Evolutionary conservation across 2,888 invertebrate species (phyloP).

Genomic region (Disparrhopalites patrizii): DNA sequence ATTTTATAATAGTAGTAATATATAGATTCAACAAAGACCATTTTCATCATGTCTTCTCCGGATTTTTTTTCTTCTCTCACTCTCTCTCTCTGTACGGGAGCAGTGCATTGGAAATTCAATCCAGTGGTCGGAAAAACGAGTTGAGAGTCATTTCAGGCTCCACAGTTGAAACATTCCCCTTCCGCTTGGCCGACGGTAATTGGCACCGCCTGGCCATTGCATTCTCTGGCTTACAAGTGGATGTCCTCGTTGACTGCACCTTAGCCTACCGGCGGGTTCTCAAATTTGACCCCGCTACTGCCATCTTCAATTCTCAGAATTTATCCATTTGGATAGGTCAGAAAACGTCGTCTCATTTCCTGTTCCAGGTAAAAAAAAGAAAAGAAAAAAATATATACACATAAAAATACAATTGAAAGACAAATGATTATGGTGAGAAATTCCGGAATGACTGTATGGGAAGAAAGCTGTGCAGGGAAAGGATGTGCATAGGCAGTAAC

Average conservation of each 20-base stretch:
- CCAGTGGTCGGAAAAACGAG: slow-evolving; percentile 81
- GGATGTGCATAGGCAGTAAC: no score
- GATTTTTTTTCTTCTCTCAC: no score
- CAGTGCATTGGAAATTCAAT: slow-evolving; percentile 87
- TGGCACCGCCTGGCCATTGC: slow-evolving; percentile 83
- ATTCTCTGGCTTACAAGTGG: slow-evolving; percentile 72
- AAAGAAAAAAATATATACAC: no score
- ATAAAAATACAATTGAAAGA: background rate
- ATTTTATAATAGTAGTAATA: no score
- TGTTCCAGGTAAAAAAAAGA: slow-evolving; percentile 84
- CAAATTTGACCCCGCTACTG: slow-evolving; percentile 47
- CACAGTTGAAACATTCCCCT: slow-evolving; percentile 76
- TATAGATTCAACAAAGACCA: background rate
- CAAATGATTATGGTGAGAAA: no score
- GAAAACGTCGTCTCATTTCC: slow-evolving; percentile 75
- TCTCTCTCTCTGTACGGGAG: slow-evolving; percentile 21
- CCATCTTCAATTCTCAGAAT: slow-evolving; percentile 48
- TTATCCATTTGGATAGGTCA: slow-evolving; percentile 78
- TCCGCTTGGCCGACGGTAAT: slow-evolving; percentile 76
- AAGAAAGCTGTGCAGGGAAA: no score
- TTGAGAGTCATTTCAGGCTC: slow-evolving; percentile 77
- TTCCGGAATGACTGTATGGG: no score
- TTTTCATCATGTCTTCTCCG: no score
- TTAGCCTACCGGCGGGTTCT: slow-evolving; percentile 61
- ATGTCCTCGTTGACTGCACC: slow-evolving; percentile 81